A percentile compares a stretch with the other conserved stretches of the same genome.
These are phyloP conservation scores for Sialis lutaria DNA, from an alignment of 2,888 invertebrate genomes.

Conservation along the genomic window DNA sequence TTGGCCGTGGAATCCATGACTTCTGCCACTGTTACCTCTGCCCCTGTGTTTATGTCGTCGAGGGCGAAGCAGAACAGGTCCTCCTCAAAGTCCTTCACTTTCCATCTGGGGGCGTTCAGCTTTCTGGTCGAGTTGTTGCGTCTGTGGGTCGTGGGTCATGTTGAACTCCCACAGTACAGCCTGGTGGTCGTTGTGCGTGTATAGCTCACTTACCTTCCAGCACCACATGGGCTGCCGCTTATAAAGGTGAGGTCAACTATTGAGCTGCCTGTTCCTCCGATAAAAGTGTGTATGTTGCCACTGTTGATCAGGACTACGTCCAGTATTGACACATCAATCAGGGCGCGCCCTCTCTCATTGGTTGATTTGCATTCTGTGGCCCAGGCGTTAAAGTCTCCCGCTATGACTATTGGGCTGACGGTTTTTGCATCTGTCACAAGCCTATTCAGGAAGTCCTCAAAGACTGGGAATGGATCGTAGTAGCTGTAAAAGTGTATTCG, in stretches of 20 bases:
- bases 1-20: background rate
- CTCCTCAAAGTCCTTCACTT: background rate
- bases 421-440: conserved; percentile 7
- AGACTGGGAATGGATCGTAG: conserved; percentile 7
- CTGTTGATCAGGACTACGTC: conserved; percentile 8
- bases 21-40: background rate
- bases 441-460: conserved; percentile 6
- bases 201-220: conserved; percentile 5
- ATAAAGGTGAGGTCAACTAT: conserved; percentile 11
- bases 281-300: conserved; percentile 7
- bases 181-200: conserved; percentile 1
- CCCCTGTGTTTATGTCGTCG: too few species aligned
- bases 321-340: conserved; percentile 6
- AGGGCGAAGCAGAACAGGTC: too few species aligned
- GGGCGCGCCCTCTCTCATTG: conserved; percentile 6
- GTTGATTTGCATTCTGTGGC: conserved; percentile 7
- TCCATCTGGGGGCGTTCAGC: too few species aligned
- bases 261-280: conserved; percentile 8
- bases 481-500: conserved; percentile 9
- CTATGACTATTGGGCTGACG: conserved; percentile 2
- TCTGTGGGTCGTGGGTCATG: background rate
- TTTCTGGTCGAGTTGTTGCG: too few species aligned
- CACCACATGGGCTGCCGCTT: conserved; percentile 5
- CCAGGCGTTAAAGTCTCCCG: too few species aligned
- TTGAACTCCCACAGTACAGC: background rate